A percentile compares a stretch with the other conserved stretches of the same genome.
phyloP scores from a whole-genome alignment of 2,888 invertebrate genomes.

The Galeopsomyia nigrocyanea region DNA sequence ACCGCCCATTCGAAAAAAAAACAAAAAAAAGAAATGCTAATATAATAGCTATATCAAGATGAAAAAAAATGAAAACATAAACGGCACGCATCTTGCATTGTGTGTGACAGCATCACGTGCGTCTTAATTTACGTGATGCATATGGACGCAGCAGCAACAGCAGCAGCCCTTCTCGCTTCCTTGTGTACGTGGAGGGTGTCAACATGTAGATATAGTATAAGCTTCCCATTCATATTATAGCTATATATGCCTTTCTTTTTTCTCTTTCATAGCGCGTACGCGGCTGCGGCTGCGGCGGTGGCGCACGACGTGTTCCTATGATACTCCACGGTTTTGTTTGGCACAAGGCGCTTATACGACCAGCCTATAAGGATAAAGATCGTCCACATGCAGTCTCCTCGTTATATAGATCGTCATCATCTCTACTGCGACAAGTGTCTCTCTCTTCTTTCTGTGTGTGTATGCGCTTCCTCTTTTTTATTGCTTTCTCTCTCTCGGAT shows the following conservation, averaged over 20 bases:
- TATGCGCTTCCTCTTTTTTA: constrained; percentile 39
- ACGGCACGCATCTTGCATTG: neutral
- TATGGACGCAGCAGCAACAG: neutral
- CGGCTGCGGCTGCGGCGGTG: neutral
- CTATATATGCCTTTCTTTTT: neutral
- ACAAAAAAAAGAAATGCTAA: neutral
- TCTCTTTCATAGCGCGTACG: constrained; percentile 17
- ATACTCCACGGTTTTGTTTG: constrained; percentile 33
- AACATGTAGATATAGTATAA: constrained; percentile 7
- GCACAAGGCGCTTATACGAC: constrained; percentile 12
- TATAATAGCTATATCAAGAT: neutral
- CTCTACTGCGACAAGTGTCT: constrained; percentile 43
- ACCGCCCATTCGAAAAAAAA: neutral
- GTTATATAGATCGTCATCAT: constrained; percentile 35
- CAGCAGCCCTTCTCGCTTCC: neutral
- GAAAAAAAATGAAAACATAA: neutral
- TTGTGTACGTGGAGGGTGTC: constrained; percentile 23
- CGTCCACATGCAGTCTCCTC: constrained; percentile 12
- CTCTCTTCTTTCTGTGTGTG: constrained; percentile 29
- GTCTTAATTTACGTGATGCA: constrained; percentile 27
- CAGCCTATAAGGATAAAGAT: constrained; percentile 32
- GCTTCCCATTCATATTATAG: constrained; percentile 20
- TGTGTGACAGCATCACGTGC: constrained; percentile 6
- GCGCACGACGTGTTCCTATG: constrained; percentile 31
- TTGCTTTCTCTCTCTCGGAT: constrained; percentile 26